A percentile compares a stretch with the other conserved stretches of the same genome.
phyloP scores from a whole-genome alignment of 1,140 invertebrate species.

The Rhopalosiphum padi region DNA sequence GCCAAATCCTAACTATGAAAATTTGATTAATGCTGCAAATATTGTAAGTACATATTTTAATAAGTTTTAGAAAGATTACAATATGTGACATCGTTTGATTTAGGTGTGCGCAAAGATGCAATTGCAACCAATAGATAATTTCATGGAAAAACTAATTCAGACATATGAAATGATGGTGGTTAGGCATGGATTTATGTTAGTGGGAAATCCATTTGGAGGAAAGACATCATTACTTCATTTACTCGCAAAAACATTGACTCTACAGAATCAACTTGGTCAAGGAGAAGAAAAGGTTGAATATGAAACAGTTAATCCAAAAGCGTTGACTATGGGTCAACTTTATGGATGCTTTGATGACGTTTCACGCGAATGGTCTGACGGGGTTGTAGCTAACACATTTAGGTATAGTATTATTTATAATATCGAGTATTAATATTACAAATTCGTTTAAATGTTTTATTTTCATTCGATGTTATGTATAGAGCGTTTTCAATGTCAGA shows the following conservation, averaged over 20 bases:
- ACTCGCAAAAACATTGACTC: constrained; percentile 76
- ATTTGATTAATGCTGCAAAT: constrained; percentile 69
- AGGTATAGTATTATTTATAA: constrained; percentile 64
- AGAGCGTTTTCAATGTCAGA: constrained; percentile 59
- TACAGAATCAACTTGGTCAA: constrained; percentile 63
- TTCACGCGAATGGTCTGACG: constrained; percentile 93
- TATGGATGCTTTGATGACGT: constrained; percentile 91
- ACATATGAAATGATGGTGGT: constrained; percentile 88
- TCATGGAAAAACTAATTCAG: constrained; percentile 77
- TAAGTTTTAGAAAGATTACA: not conserved
- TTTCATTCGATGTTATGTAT: not conserved
- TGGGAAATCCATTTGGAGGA: constrained; percentile 77
- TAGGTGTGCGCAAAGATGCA: constrained; percentile 70
- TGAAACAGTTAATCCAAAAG: constrained; percentile 87
- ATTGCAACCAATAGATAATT: constrained; percentile 75
- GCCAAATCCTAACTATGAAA: constrained; percentile 77
- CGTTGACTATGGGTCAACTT: constrained; percentile 89
- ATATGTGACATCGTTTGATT: not conserved
- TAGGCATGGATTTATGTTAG: constrained; percentile 83
- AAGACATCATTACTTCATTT: constrained; percentile 73
- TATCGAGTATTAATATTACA: not conserved
- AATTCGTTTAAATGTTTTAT: not conserved
- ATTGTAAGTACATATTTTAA: constrained; percentile 60
- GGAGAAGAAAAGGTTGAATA: constrained; percentile 61
- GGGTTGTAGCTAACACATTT: constrained; percentile 68